Base-by-base conservation (phyloP, 2,888 invertebrate species). In the Dryocosmus kuriphilus region DNA sequence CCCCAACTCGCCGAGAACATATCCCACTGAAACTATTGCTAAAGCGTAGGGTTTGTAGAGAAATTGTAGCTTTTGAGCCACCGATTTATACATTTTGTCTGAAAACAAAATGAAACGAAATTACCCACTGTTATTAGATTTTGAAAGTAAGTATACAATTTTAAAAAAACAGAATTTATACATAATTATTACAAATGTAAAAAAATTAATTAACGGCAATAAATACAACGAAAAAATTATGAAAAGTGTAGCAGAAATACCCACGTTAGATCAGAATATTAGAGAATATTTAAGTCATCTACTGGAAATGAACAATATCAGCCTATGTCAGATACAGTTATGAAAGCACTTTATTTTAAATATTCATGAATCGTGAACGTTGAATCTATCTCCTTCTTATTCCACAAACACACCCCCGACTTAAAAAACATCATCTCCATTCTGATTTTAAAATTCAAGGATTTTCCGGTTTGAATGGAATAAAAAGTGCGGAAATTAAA, bases 1-100 rank as follows among this genome's bases (percentile, higher is more conserved):
- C 38, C 97, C 97, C 82, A 97, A 92, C 91, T 97, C 97, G 22
- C 97, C 97, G 30, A 97, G 93, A 79, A 97, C 95, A 92, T 97
- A 97, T 81, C 97, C 97, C 75, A 96, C 91, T 75, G 97, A 96
- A 79, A 97, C 94, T 82, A 97, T 92, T 35, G 94, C 96, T 86
- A 97, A 92, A 82, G 96, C 97, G 91, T 97, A 97, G 89, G 95
- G 94, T 88, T 95, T 95, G 92, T 97, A 97, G 85, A 95, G 93
- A 88, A 94, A 94, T 83, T 93, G 93, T 80, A 96, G 90, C 90
- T 95, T 96, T 89, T 94, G 91, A 87, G 93, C 91, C 67, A 92
- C 77, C 46, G 91, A 88, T 78, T 89, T 85, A 84, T 92, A 89
- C 92, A 92, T 92, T 79, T 83, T 86, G 78, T 77, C 86, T 87